A percentile compares a stretch with the other conserved stretches of the same genome.
phyloP scores from a whole-genome alignment of 2,888 invertebrate species.

The Netelia inedita region DNA sequence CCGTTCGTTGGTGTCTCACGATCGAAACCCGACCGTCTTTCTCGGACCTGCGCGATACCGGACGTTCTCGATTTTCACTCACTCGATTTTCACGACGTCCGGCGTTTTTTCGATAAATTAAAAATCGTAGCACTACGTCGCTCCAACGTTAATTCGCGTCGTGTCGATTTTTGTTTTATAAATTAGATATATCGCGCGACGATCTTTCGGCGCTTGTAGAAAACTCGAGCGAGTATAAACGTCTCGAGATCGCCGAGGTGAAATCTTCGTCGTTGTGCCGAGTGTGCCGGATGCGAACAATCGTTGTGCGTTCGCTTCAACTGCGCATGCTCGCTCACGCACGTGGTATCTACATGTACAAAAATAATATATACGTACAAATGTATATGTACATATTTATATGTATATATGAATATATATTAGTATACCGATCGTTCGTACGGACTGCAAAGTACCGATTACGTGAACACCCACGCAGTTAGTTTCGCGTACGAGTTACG shows the following conservation, averaged over 20 bases:
- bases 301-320: slow-evolving; percentile 36
- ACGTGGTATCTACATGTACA: slow-evolving; percentile 8
- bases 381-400: background rate
- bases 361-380: background rate
- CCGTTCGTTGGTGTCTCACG: slow-evolving; percentile 10
- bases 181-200: slow-evolving; percentile 1
- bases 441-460: slow-evolving; percentile 65
- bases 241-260: background rate
- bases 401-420: slow-evolving; percentile 7
- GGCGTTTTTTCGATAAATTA: background rate
- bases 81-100: background rate
- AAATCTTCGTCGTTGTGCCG: slow-evolving; percentile 49
- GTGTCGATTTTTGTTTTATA: background rate
- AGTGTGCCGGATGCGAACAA: slow-evolving; percentile 47
- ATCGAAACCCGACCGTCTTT: slow-evolving; percentile 28
- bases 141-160: too few species aligned
- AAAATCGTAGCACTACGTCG: too few species aligned
- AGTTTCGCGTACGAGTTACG: slow-evolving; percentile 78
- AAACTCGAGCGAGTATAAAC: slow-evolving; percentile 22
- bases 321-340: slow-evolving; percentile 31
- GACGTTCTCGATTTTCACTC: background rate
- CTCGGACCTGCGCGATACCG: background rate
- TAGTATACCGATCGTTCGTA: slow-evolving; percentile 50
- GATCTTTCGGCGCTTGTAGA: background rate
- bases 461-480: slow-evolving; percentile 51